Percentiles rank a stretch among this genome's conserved stretches.
These are phyloP conservation scores for Stenoptilia bipunctidactyla DNA, from an alignment of 2,888 invertebrate species.

Conservation along the genomic window DNA sequence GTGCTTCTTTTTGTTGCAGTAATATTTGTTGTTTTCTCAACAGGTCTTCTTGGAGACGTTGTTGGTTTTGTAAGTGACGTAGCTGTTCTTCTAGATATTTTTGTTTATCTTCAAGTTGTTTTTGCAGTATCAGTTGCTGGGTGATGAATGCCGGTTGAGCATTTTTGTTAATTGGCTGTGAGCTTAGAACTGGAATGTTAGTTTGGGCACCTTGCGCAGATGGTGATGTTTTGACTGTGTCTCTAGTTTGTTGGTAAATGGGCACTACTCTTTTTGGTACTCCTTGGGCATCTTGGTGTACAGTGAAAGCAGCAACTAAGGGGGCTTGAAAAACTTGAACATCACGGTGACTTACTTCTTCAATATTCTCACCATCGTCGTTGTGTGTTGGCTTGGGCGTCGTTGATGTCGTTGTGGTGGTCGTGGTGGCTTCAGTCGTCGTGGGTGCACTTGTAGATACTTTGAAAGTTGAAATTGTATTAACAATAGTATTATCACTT, in stretches of 20 bases:
- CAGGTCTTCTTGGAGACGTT: constrained; percentile 78
- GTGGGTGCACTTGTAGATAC: constrained; percentile 8
- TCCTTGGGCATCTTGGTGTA: constrained; percentile 85
- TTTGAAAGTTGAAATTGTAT: constrained; percentile 20
- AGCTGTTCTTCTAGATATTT: constrained; percentile 78
- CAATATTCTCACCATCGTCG: constrained; percentile 76
- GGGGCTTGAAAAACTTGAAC: constrained; percentile 88
- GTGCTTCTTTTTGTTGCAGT: constrained; percentile 56
- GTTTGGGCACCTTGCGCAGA: background rate
- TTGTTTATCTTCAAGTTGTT: constrained; percentile 76
- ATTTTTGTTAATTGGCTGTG: constrained; percentile 18
- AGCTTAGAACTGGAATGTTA: background rate
- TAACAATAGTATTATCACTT: constrained; percentile 24
- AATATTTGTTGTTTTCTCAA: constrained; percentile 75
- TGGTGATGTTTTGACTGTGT: constrained; percentile 24
- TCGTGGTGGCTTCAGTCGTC: constrained; percentile 30
- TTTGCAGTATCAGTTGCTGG: constrained; percentile 50
- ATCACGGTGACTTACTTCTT: constrained; percentile 76
- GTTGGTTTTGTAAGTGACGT: constrained; percentile 74
- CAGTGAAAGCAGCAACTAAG: constrained; percentile 86
- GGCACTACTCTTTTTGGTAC: constrained; percentile 85
- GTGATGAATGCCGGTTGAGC: constrained; percentile 36
- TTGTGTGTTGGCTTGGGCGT: constrained; percentile 78
- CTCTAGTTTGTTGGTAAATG: constrained; percentile 67
- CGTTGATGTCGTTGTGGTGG: constrained; percentile 70